Base-by-base conservation (phyloP, 1,140 invertebrate genomes). In the Latrodectus geometricus region DNA sequence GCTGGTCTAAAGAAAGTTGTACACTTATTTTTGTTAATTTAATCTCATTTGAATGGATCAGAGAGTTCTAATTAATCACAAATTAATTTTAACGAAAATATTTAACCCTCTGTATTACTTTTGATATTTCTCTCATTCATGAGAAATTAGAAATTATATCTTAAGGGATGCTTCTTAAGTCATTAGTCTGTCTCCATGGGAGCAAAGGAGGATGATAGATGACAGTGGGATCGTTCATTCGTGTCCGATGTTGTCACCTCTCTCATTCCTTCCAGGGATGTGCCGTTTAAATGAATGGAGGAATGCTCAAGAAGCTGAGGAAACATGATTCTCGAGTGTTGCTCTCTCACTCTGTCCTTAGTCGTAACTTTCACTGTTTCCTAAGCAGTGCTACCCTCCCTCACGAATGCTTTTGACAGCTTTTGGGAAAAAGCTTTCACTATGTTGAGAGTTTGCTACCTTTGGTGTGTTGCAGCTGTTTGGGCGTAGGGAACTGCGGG, bases 231-330 rank as follows among this genome's bases (percentile, higher is more conserved):
- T 82, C 70, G 35, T 49, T 69, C 70, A 82, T 82, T 69, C 80
- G 80, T 73, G 54, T 74, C 80, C 65, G 35, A 65, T 82, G 80
- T 82, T 82, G 80, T 82, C 80, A 82, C 80, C 70, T 82, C 20
- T 35, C 66, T 56, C 35, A 35, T 35, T 79, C 76, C 21, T 61
- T 52, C n/a, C n/a, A 15, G 49, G 68, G 78, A 70, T 80, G 66
- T 72, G 52, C 23, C 54, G 20, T 54, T 12, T 49, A 78, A 82
- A 72, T 49, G 70, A 70, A 82, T 73, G 69, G 70, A 49, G 9
- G 76, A n/a, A 54, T 54, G 23, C 21, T 23, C 49, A 35, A 78
- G 76, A 78, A 78, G 76, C 23, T 66, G 15, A 7, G 66, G 68
- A 80, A 80, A 82, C 20, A 17, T 21, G 80, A 82, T 82, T 61